These are phyloP conservation scores for Cacatua alba DNA, from an alignment of 2,113 vertebrate species.

Conservation along the genomic window DNA sequence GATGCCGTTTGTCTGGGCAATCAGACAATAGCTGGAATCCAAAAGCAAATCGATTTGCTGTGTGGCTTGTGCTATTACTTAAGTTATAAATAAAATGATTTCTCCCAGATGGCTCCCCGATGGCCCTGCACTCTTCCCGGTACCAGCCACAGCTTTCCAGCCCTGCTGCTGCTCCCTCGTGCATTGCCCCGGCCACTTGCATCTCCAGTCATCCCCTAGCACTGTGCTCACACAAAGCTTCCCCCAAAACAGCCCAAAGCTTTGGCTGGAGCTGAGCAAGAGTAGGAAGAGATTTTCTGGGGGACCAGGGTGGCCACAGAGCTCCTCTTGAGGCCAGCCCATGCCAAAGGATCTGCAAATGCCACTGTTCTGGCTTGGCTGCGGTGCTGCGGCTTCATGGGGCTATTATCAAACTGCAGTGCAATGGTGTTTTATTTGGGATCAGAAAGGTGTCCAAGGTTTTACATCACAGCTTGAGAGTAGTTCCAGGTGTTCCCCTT, in stretches of 20 bases:
- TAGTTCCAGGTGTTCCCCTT: background rate
- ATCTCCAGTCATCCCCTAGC: background rate
- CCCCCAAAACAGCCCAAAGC: background rate
- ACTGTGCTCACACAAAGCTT: background rate
- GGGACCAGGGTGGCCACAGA: background rate
- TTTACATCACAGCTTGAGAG: background rate
- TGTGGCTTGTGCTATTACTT: conserved; percentile 75
- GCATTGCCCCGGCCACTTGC: background rate
- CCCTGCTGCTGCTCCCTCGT: conserved; percentile 10
- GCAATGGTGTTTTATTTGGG: rapidly evolving
- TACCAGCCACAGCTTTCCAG: conserved; percentile 42
- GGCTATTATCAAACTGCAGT: rapidly evolving
- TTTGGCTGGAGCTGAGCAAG: background rate
- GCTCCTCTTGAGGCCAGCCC: background rate
- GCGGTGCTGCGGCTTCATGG: background rate
- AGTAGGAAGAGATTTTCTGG: background rate
- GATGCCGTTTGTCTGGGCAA: conserved; percentile 72
- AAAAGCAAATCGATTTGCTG: conserved; percentile 74
- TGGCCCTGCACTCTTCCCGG: conserved; percentile 43
- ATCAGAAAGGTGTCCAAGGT: background rate
- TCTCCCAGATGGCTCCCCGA: conserved; percentile 71
- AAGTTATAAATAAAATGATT: conserved; percentile 79
- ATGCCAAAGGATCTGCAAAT: background rate
- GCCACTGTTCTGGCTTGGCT: background rate
- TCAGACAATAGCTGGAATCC: conserved; percentile 74